Percentiles rank a stretch among this genome's conserved stretches.
These are phyloP conservation scores for Drepana arcuata DNA, from an alignment of 1,140 invertebrate species.

Conservation along the genomic window DNA sequence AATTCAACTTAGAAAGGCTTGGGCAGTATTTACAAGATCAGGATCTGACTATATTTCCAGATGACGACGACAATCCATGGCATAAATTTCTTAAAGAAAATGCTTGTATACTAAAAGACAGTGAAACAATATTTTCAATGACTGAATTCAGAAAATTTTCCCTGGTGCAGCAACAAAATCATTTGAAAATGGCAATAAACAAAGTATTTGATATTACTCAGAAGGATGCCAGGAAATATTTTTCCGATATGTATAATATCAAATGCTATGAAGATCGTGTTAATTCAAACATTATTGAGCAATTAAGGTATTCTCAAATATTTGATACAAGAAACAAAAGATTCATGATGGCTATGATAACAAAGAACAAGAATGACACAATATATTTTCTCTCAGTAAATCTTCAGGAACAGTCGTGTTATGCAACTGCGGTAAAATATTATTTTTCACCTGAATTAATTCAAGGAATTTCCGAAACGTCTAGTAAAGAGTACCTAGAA, in stretches of 20 bases:
- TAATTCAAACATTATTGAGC: slow-evolving; percentile 16
- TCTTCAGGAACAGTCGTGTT: slow-evolving; percentile 40
- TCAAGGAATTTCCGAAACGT: slow-evolving; percentile 30
- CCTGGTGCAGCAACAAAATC: slow-evolving; percentile 85
- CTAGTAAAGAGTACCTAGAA: slow-evolving; percentile 48
- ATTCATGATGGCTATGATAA: slow-evolving; percentile 49
- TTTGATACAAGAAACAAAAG: slow-evolving; percentile 47
- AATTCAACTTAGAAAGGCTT: slow-evolving; percentile 89
- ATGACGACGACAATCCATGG: slow-evolving; percentile 82
- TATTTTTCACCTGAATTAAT: slow-evolving; percentile 45
- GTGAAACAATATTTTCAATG: slow-evolving; percentile 78
- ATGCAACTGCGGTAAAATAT: slow-evolving; percentile 38
- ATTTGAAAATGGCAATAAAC: slow-evolving; percentile 78
- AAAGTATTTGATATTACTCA: slow-evolving; percentile 81
- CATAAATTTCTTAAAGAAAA: slow-evolving; percentile 82
- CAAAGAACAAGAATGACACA: slow-evolving; percentile 25
- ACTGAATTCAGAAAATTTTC: slow-evolving; percentile 84
- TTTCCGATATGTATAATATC: slow-evolving; percentile 68
- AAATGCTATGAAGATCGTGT: slow-evolving; percentile 57
- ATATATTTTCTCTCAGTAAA: slow-evolving; percentile 62
- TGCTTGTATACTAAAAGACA: slow-evolving; percentile 76
- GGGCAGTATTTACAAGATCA: slow-evolving; percentile 88
- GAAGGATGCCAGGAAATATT: slow-evolving; percentile 75
- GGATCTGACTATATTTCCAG: slow-evolving; percentile 76
- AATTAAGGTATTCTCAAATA: slow-evolving; percentile 56